A percentile compares a stretch with the other conserved stretches of the same genome.
These are phyloP conservation scores for Neoitamus cyanurus DNA, from an alignment of 2,888 invertebrate species.

Conservation along the genomic window DNA sequence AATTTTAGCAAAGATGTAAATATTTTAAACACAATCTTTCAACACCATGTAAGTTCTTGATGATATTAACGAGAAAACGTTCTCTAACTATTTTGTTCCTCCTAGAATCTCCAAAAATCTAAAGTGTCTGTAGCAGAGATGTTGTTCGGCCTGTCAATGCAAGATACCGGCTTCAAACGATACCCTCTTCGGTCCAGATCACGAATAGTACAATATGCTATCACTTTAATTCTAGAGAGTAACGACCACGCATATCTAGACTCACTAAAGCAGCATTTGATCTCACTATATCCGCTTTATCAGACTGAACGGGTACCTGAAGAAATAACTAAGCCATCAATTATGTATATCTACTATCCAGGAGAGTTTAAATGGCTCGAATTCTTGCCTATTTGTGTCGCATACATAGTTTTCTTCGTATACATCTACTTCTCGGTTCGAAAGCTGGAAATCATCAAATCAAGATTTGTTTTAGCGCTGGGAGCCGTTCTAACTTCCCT, in stretches of 20 bases:
- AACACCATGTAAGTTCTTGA: conserved; percentile 77
- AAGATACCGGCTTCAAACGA: conserved; percentile 89
- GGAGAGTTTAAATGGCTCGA: conserved; percentile 88
- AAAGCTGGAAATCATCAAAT: conserved; percentile 78
- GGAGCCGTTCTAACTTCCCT: conserved; percentile 89
- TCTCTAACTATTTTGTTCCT: conserved; percentile 49
- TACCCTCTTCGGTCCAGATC: conserved; percentile 87
- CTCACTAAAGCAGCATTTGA: conserved; percentile 77
- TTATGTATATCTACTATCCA: conserved; percentile 83
- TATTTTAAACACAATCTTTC: conserved; percentile 83
- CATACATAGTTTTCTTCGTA: conserved; percentile 86
- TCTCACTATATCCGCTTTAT: conserved; percentile 78
- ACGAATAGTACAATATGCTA: conserved; percentile 87
- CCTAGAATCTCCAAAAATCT: conserved; percentile 82
- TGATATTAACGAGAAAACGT: neutral
- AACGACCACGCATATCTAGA: conserved; percentile 82
- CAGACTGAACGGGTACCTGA: conserved; percentile 66
- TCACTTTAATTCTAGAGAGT: conserved; percentile 86
- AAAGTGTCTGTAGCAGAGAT: conserved; percentile 89
- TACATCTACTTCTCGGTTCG: conserved; percentile 96
- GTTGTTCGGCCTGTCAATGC: conserved; percentile 90
- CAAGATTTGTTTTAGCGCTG: conserved; percentile 76
- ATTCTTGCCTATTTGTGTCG: conserved; percentile 84
- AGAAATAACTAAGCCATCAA: conserved; percentile 62
- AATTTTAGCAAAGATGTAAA: conserved; percentile 83